Conservation (phyloP, 2,888 invertebrate genomes). For the Cosmia trapezina region DNA sequence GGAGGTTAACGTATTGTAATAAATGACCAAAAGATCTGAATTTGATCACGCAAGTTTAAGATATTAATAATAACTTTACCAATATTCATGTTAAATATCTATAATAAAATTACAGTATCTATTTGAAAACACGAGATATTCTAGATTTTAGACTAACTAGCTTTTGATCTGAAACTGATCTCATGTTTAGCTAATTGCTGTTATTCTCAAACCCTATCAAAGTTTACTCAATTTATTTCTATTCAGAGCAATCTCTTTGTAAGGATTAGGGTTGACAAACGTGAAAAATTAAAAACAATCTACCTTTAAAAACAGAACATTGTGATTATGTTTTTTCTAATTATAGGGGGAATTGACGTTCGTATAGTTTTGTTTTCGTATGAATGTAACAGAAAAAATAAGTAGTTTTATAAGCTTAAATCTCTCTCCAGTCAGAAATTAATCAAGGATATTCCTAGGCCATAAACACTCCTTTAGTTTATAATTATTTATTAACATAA, state of each 20-base stretch:
- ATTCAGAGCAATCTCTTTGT: slow-evolving; percentile 41
- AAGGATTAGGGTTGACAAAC: slow-evolving; percentile 28
- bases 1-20: too few species aligned
- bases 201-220: slow-evolving; percentile 48
- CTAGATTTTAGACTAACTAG: slow-evolving; percentile 11
- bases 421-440: background rate
- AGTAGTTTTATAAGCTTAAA: background rate
- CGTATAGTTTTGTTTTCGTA: background rate
- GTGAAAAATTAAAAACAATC: background rate
- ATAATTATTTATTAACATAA: background rate
- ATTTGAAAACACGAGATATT: slow-evolving; percentile 7
- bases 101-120: slow-evolving; percentile 8
- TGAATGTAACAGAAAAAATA: background rate
- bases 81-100: background rate
- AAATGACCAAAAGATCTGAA: too few species aligned
- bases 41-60: background rate
- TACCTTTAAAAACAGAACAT: background rate
- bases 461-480: background rate
- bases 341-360: background rate
- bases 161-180: slow-evolving; percentile 26
- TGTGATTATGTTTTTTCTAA: background rate
- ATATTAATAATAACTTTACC: slow-evolving; percentile 4
- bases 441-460: background rate
- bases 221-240: slow-evolving; percentile 54
- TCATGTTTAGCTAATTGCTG: slow-evolving; percentile 40